Conservation (phyloP, 2,888 invertebrate genomes). For the Cephus nigrinus region DNA sequence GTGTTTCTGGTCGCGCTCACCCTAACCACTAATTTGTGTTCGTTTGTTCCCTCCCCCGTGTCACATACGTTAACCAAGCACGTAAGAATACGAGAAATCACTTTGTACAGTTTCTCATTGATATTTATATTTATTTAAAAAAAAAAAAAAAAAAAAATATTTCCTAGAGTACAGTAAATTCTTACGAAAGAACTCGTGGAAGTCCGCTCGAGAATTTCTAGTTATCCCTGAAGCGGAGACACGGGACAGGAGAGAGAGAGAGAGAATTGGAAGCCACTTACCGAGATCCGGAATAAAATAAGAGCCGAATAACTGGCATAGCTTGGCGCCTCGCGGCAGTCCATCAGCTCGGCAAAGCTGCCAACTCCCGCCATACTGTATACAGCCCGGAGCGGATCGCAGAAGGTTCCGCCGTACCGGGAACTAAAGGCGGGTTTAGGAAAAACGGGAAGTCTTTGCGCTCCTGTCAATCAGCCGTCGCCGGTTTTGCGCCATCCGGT, state of each 20-base stretch:
- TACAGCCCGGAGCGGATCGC: conserved; percentile 24
- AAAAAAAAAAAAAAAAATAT: not conserved
- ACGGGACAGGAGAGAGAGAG: not conserved
- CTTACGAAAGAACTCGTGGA: not conserved
- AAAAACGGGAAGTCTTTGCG: conserved; percentile 61
- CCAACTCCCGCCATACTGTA: conserved; percentile 14
- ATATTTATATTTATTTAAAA: not conserved
- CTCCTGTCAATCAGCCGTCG: conserved; percentile 62
- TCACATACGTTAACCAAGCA: not conserved
- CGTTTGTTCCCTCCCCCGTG: not conserved
- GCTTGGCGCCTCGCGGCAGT: conserved; percentile 58
- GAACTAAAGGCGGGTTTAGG: conserved; percentile 56
- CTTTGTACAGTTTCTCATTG: not conserved
- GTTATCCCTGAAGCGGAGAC: not conserved
- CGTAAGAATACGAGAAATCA: not conserved
- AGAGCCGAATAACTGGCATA: conserved; percentile 56
- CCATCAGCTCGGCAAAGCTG: conserved; percentile 39
- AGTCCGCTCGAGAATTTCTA: not conserved
- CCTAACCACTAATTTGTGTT: conserved; percentile 29
- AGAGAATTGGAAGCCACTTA: not conserved
- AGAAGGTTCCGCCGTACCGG: conserved; percentile 50
- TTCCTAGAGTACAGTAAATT: not conserved
- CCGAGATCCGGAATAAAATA: conserved; percentile 37
- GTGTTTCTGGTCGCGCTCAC: conserved; percentile 25
- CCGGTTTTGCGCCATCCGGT: conserved; percentile 57